Evolutionary conservation across 2,797 vertebrate genomes (phyloP).

Genomic region (Epinephelus coioides): DNA sequence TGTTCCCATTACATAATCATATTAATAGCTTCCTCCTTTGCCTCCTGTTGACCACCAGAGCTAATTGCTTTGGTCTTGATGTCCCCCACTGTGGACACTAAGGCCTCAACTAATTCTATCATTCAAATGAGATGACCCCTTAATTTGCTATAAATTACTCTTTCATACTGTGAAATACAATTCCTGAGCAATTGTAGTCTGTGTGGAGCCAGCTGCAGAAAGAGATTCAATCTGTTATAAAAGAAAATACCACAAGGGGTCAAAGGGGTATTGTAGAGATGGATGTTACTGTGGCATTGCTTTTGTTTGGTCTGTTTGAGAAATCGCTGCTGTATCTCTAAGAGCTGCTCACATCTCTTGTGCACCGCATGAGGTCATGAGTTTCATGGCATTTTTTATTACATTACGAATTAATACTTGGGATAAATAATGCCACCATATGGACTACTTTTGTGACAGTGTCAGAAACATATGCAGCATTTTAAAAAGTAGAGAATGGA

Average conservation of each 20-base stretch:
- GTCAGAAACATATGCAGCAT: constrained; percentile 4
- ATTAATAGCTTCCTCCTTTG: constrained; percentile 40
- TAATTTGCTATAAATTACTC: constrained; percentile 37
- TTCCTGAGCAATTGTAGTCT: background rate
- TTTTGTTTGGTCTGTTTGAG: background rate
- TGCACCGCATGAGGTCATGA: background rate
- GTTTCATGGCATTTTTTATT: background rate
- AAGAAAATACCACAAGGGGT: constrained; percentile 11
- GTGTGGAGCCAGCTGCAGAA: constrained; percentile 7
- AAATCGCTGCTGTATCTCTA: background rate
- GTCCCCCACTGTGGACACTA: constrained; percentile 12
- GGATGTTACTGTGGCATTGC: background rate
- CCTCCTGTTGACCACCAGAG: constrained; percentile 37
- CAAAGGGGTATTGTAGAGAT: background rate
- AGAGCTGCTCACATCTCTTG: background rate
- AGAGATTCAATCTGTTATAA: constrained; percentile 40
- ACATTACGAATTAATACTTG: background rate
- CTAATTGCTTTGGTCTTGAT: constrained; percentile 51
- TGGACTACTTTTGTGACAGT: background rate
- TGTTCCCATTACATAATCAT: constrained; percentile 35
- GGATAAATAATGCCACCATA: background rate
- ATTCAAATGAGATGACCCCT: constrained; percentile 46
- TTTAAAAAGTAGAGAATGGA: constrained; percentile 3
- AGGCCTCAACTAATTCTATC: constrained; percentile 16
- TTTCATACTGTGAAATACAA: constrained; percentile 29